Percentiles rank a stretch among this genome's conserved stretches.
Evolutionary conservation across 2,888 invertebrate genomes (phyloP).

Genomic region (Gymnocheta viridis): DNA sequence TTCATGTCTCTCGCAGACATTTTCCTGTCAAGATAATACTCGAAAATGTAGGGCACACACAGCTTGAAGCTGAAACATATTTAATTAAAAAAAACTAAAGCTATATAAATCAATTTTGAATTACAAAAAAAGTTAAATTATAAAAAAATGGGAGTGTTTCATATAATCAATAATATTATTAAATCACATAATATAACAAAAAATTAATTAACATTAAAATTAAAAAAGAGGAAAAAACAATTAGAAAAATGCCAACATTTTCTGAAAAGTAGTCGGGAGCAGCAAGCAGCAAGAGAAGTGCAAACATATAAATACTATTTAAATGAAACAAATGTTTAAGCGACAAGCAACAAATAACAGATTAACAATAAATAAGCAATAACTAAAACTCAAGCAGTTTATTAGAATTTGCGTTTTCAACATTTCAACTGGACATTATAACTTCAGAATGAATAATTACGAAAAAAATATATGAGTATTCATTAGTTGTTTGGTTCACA

Average conservation of each 20-base stretch:
- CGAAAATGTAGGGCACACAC: background rate
- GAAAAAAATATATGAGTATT: constrained; percentile 3
- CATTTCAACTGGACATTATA: constrained; percentile 38
- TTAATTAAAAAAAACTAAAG: constrained; percentile 38
- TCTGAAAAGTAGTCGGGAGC: background rate
- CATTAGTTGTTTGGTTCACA: background rate
- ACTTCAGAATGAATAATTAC: constrained; percentile 10
- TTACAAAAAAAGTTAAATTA: background rate
- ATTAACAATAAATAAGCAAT: constrained; percentile 29
- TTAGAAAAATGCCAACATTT: background rate
- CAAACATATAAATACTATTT: constrained; percentile 37
- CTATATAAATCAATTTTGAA: constrained; percentile 1
- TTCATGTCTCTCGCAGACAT: too few species aligned
- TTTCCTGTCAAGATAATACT: background rate
- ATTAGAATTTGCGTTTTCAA: constrained; percentile 55
- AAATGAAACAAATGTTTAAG: constrained; percentile 42
- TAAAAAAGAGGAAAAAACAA: constrained; percentile 1
- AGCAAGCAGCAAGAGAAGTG: background rate
- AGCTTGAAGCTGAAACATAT: constrained; percentile 14
- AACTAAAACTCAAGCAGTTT: constrained; percentile 9
- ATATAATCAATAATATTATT: constrained; percentile 62
- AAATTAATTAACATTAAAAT: constrained; percentile 61
- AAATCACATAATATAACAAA: constrained; percentile 34
- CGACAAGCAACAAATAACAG: constrained; percentile 39
- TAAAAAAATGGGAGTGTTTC: constrained; percentile 66